A percentile compares a stretch with the other conserved stretches of the same genome.
These are phyloP conservation scores for Pseudomugil tenellus DNA, from an alignment of 2,797 vertebrate genomes.

Conservation along the genomic window DNA sequence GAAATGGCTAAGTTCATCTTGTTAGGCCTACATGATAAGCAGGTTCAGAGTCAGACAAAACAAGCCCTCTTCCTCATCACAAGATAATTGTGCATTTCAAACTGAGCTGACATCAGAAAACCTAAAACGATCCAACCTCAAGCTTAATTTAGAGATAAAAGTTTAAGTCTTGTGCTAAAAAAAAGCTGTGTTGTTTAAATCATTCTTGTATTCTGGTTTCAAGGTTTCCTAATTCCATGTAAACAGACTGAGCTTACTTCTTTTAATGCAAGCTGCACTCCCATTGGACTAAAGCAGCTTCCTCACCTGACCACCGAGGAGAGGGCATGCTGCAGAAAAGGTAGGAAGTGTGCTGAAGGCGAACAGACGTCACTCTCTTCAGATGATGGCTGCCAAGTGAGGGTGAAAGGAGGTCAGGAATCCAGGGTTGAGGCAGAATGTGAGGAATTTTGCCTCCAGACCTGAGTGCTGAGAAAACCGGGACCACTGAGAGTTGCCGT, in stretches of 20 bases:
- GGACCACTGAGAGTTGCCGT: conserved; percentile 34
- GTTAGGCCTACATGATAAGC: conserved; percentile 25
- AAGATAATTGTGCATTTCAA: neutral
- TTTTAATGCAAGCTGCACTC: conserved; percentile 18
- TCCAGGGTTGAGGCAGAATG: conserved; percentile 63
- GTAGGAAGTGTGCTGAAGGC: conserved; percentile 40
- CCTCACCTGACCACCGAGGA: conserved; percentile 11
- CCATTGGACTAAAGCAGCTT: conserved; percentile 20
- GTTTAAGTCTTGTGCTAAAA: neutral
- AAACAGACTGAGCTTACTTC: neutral
- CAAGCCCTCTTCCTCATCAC: conserved; percentile 12
- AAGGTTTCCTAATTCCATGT: neutral
- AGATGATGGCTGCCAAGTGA: conserved; percentile 28
- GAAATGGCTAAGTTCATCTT: conserved; percentile 24
- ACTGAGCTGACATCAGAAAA: neutral
- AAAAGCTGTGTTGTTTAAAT: neutral
- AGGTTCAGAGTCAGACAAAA: conserved; percentile 32
- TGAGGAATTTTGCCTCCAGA: conserved; percentile 69
- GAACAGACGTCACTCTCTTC: conserved; percentile 35
- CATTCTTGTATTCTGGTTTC: conserved; percentile 9
- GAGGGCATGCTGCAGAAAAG: conserved; percentile 23
- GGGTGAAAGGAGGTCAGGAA: conserved; percentile 65
- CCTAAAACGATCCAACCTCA: conserved; percentile 1
- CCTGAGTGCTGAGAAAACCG: conserved; percentile 40
- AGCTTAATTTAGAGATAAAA: neutral